These are phyloP conservation scores for Drosophila hydei DNA, from an alignment of 1,140 invertebrate genomes.

Conservation along the genomic window DNA sequence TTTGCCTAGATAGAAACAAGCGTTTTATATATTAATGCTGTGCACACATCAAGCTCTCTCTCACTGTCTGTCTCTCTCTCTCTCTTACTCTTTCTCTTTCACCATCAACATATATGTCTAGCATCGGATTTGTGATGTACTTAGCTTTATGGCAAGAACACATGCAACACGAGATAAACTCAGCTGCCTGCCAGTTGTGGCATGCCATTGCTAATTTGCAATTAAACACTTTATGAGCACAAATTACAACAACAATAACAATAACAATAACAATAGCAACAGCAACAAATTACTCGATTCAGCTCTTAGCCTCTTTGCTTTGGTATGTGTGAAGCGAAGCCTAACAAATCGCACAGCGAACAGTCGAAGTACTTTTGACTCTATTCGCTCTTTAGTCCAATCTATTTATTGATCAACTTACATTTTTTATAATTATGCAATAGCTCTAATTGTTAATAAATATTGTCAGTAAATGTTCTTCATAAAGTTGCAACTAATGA, in stretches of 20 bases:
- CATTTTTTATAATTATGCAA: too few species aligned
- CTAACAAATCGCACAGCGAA: conserved; percentile 17
- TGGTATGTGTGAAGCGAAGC: conserved; percentile 18
- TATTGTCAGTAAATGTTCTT: too few species aligned
- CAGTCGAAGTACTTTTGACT: not conserved
- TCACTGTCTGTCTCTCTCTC: not conserved
- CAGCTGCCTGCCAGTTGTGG: conserved; percentile 42
- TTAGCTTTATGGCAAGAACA: conserved; percentile 47
- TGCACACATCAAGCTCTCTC: not conserved
- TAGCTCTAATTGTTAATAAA: too few species aligned
- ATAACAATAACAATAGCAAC: conserved; percentile 45
- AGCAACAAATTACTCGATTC: conserved; percentile 15
- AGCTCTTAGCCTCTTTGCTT: not conserved
- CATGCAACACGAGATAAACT: conserved; percentile 67
- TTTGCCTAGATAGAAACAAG: conserved; percentile 49
- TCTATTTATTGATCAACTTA: conserved; percentile 10
- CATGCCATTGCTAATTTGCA: conserved; percentile 76
- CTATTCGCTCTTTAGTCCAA: not conserved
- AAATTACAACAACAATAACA: conserved; percentile 65
- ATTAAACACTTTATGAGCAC: conserved; percentile 81
- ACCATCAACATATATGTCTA: not conserved
- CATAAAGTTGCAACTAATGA: too few species aligned
- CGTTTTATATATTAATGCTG: conserved; percentile 1
- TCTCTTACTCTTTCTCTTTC: not conserved
- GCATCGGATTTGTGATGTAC: conserved; percentile 15